Evolutionary conservation across 2,888 invertebrate genomes (phyloP).

Genomic region (Tetheella fluctuosa): DNA sequence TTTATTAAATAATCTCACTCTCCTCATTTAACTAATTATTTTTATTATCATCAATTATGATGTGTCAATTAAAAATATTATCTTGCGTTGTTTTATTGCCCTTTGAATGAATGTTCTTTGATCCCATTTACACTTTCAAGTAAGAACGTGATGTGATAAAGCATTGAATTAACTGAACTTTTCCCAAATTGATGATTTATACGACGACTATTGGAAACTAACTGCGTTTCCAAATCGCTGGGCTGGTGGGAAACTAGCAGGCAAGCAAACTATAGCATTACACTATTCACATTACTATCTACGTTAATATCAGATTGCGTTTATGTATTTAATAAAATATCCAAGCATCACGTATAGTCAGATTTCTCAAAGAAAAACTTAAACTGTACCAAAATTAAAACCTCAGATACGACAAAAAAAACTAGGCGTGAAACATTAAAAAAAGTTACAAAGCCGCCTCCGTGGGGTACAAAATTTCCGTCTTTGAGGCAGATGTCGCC

Average conservation of each 20-base stretch:
- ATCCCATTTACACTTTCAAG: neutral
- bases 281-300: neutral
- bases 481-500: conserved; percentile 44
- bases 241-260: neutral
- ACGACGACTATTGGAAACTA: neutral
- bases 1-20: conserved; percentile 17
- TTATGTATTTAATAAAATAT: neutral
- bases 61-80: neutral
- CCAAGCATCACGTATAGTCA: too few species aligned
- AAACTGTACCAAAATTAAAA: conserved; percentile 29
- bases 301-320: neutral
- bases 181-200: neutral
- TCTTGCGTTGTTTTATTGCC: neutral
- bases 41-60: neutral
- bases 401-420: conserved; percentile 34
- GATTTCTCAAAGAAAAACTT: neutral
- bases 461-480: conserved; percentile 40
- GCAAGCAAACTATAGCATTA: neutral
- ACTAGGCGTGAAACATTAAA: conserved; percentile 40
- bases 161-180: neutral
- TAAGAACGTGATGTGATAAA: neutral
- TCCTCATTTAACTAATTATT: conserved; percentile 69
- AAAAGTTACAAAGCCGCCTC: conserved; percentile 43
- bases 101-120: neutral
- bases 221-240: conserved; percentile 2